Base-by-base conservation (phyloP, 1,140 invertebrate genomes). In the Drosophila ogumai region DNA sequence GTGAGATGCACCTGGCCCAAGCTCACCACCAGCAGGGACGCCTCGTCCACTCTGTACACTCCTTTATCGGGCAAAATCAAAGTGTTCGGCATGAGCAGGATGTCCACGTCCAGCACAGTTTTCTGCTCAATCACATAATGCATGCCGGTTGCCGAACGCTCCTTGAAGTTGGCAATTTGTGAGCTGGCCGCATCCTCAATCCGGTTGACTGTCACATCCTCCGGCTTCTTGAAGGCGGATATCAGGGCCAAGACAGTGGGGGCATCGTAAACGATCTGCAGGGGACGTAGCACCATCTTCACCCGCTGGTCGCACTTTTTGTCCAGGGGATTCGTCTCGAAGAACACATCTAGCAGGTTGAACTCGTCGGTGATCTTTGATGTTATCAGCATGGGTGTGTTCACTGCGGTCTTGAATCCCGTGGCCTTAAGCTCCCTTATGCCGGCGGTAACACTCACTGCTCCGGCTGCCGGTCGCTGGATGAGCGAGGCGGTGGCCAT, bases 271-370 rank as follows among this genome's bases (percentile, higher is more conserved):
- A 97, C 93, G 46, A 99, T 95, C 93, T 97, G 95, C 46, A 99
- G 91, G 0, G 98, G 97, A 81, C 95, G 94, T 6, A 97, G 95
- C 31, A 93, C 94, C 6, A 99, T 93, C 61, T 95, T 94, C 0
- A 99, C 93, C 41, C 96, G 94, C 87, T 98, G 96, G 84, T 98
- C 97, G 88, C 96, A 98, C 8, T 63, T 79, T 38, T 71, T 95
- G 93, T 98, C 96, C 31, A 98, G 76, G 2, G 98, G 98, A 94
- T 99, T 98, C 2, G 95, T 97, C 93, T 99, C 98, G 91, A 98
- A 98, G 9, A 94, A 92, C 17, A 98, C 94, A 79, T 96, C 95
- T 13, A 97, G 87, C 6, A 97, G 88, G 76, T 94, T 94, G 19
- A 93, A 73, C 94, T 94, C 36, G 93, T 93, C 34, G 90, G 93